phyloP scores from a whole-genome alignment of 2,113 vertebrate species.

The Cinclus mexicanus region DNA sequence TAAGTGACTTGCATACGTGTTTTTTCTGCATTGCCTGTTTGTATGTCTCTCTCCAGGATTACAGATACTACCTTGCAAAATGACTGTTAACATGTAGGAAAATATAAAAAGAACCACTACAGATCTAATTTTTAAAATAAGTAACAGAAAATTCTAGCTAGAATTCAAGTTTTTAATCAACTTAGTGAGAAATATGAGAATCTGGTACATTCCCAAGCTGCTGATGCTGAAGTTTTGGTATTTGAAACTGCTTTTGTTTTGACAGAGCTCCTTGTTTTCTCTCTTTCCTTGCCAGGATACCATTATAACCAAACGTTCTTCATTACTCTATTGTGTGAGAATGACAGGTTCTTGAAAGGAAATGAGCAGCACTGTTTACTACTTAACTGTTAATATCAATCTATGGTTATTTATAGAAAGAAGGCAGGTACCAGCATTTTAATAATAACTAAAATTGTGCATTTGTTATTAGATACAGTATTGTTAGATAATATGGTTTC shows the following conservation, averaged over 20 bases:
- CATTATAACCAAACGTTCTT: not conserved
- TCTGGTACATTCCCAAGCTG: not conserved
- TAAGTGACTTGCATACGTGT: not conserved
- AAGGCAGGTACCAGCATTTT: not conserved
- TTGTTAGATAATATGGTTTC: not conserved
- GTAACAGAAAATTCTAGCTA: not conserved
- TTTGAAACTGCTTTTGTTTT: not conserved
- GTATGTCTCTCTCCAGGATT: not conserved
- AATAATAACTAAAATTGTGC: not conserved
- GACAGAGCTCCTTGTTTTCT: not conserved
- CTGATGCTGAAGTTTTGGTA: not conserved
- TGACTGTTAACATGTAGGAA: fast-evolving
- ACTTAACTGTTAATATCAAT: not conserved
- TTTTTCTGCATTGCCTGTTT: not conserved
- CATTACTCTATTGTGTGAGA: not conserved
- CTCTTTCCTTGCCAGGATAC: not conserved
- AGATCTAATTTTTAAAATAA: not conserved
- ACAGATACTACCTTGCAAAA: not conserved
- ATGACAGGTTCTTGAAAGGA: not conserved
- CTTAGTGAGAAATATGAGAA: not conserved
- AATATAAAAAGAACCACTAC: not conserved
- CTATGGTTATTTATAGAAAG: not conserved
- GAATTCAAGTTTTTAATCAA: not conserved
- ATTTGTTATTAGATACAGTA: not conserved
- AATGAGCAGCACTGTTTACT: not conserved